phyloP scores from a whole-genome alignment of 2,888 invertebrate species.

The Aspidapion aeneum region DNA sequence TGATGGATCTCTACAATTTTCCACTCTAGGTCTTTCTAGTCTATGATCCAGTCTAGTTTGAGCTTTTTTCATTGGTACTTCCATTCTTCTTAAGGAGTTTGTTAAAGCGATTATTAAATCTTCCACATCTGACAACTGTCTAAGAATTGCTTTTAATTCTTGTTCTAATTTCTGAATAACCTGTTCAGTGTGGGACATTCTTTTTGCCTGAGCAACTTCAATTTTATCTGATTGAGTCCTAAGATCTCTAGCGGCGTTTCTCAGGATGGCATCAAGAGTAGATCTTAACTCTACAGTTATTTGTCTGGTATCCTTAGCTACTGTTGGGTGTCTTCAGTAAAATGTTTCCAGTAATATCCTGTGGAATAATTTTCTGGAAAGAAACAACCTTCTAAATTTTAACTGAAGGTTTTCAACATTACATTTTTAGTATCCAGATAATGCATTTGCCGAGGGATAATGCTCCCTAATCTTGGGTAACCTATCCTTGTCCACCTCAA shows the following conservation, averaged over 20 bases:
- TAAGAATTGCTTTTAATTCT: conserved; percentile 60
- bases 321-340: conserved; percentile 71
- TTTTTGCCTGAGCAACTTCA: conserved; percentile 68
- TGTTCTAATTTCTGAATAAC: conserved; percentile 65
- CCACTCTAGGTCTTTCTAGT: conserved; percentile 70
- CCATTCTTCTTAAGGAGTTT: conserved; percentile 66
- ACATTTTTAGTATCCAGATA: conserved; percentile 42
- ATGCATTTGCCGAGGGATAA: neutral
- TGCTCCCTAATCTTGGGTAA: neutral
- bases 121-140: conserved; percentile 73
- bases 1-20: conserved; percentile 77
- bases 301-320: conserved; percentile 69
- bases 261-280: conserved; percentile 67
- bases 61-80: conserved; percentile 48
- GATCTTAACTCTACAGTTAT: conserved; percentile 65
- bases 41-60: conserved; percentile 81
- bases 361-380: conserved; percentile 79
- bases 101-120: conserved; percentile 65
- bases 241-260: conserved; percentile 73
- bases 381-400: no score
- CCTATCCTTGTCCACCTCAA: neutral
- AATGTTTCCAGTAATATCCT: conserved; percentile 78
- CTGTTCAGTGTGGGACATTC: conserved; percentile 73
- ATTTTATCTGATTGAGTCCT: conserved; percentile 77
- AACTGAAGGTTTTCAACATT: no score